These are phyloP conservation scores for Listrodromus nycthemerus DNA, from an alignment of 2,888 invertebrate species.

Conservation along the genomic window DNA sequence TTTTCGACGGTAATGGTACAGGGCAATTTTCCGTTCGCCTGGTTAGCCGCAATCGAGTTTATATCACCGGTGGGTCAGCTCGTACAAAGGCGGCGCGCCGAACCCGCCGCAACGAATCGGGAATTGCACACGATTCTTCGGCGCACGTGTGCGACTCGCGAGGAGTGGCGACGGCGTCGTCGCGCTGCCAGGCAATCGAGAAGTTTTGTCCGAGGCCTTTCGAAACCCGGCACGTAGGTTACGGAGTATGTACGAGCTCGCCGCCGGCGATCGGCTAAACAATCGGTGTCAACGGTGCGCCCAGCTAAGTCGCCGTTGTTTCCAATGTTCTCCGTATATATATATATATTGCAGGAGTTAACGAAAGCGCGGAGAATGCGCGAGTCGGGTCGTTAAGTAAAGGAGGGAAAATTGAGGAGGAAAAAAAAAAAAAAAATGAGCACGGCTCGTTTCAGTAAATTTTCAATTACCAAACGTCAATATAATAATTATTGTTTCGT, in stretches of 20 bases:
- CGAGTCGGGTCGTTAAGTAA: conserved; percentile 13
- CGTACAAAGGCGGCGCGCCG: conserved; percentile 16
- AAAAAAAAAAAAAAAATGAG: neutral
- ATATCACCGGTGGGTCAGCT: conserved; percentile 15
- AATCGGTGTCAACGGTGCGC: conserved; percentile 51
- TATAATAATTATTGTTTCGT: neutral
- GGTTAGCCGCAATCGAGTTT: conserved; percentile 42
- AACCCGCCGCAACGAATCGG: conserved; percentile 55
- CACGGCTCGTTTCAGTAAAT: neutral
- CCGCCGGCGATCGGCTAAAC: conserved; percentile 47
- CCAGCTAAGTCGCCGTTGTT: conserved; percentile 15
- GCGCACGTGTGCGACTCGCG: conserved; percentile 49
- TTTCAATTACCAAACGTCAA: neutral
- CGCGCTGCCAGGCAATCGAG: conserved; percentile 2
- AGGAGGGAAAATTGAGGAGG: conserved; percentile 7
- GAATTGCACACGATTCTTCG: conserved; percentile 57
- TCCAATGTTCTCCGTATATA: neutral
- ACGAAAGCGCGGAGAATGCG: conserved; percentile 29
- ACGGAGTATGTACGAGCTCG: conserved; percentile 13
- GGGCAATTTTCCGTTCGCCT: conserved; percentile 12
- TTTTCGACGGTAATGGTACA: neutral
- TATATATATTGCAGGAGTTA: neutral
- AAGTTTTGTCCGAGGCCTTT: conserved; percentile 36
- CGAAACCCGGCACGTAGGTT: conserved; percentile 21
- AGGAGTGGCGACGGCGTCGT: conserved; percentile 42